Base-by-base conservation (phyloP, 2,888 invertebrate genomes). In the Microctonus hyperodae region DNA sequence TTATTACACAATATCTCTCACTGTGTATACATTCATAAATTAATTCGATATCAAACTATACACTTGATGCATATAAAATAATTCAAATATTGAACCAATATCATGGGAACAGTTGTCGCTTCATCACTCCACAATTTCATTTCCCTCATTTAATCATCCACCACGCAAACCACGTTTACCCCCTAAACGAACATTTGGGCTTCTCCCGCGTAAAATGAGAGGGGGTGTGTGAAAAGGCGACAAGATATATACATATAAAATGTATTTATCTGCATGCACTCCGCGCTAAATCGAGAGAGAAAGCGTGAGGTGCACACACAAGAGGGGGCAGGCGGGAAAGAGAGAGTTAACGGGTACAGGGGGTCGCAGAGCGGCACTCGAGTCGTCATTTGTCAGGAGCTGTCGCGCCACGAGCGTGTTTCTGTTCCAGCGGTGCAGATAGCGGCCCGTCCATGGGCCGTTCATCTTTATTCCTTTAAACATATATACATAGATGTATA, bases 331-430 rank as follows among this genome's bases (percentile, higher is more conserved):
- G 56, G 60, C 53, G 64, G 20, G 9, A 25, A 51, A 37, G 55
- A 61, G 71, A 70, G 69, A 69, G 74, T 69, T 73, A 73, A 74
- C 69, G 74, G 76, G 71, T 72, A 72, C 50, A 72, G 76, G 75
- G 76, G 74, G 76, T 70, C 76, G 76, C 75, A 78, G 75, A 76
- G 76, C 76, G 75, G 70, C 75, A 80, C 78, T 80, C 79, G 80
- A 81, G 81, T 79, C 83, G 81, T 83, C 83, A 83, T 83, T 83
- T 83, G 83, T 83, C 83, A 83, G 83, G 81, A 80, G 82, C 83
- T 83, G 83, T 83, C 83, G 83, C 81, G 79, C 78, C 79, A 78
- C 80, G 79, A 82, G 79, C 82, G 82, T 82, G 82, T 82, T 82
- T 81, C 82, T 81, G 82, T 82, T 83, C 80, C 83, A 80, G 73